A percentile compares a stretch with the other conserved stretches of the same genome.
Conservation (phyloP, 2,888 invertebrate species). For the Gryllus longicercus region DNA sequence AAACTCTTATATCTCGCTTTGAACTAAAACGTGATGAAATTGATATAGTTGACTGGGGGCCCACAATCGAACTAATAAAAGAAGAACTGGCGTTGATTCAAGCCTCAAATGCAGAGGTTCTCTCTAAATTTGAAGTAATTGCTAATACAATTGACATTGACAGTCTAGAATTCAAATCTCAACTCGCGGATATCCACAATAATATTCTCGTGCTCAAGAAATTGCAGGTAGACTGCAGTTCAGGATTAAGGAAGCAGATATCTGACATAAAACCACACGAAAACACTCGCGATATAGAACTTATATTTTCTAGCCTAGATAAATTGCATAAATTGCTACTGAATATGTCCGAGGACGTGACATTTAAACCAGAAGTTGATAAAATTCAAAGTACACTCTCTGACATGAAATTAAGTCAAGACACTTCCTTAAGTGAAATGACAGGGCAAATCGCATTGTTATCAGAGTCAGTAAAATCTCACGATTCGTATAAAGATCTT, state of each 20-base stretch:
- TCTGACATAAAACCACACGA: neutral
- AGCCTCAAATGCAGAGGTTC: neutral
- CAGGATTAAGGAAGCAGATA: neutral
- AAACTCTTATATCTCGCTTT: neutral
- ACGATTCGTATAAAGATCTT: no score
- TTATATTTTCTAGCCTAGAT: neutral
- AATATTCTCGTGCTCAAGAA: neutral
- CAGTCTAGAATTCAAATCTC: neutral
- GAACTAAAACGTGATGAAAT: neutral
- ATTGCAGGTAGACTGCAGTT: neutral
- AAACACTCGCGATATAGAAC: neutral
- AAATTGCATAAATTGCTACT: neutral
- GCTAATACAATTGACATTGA: neutral
- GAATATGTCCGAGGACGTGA: neutral
- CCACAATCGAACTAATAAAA: neutral
- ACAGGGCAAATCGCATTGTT: no score
- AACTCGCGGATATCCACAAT: neutral
- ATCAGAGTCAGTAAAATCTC: no score
- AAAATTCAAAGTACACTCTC: neutral
- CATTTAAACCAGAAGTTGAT: neutral
- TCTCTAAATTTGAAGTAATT: neutral
- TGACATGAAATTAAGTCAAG: no score
- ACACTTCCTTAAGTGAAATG: no score
- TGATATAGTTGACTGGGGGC: neutral
- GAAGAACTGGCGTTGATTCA: neutral